Base-by-base conservation (phyloP, 2,113 vertebrate genomes). In the Sinocyclocheilus maitianheensis region DNA sequence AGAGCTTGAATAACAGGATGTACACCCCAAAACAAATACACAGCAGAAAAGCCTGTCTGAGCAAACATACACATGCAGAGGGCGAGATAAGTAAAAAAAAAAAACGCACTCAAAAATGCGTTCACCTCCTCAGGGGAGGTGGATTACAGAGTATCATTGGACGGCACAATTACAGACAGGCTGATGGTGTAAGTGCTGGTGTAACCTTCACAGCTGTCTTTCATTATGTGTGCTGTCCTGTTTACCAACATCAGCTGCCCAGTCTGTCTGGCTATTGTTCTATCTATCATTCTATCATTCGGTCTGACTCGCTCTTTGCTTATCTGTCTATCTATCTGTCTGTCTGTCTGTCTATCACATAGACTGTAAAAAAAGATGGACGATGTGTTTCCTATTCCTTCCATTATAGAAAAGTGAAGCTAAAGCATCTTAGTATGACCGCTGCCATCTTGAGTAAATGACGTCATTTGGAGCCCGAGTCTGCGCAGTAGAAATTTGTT, bases 1-100 rank as follows among this genome's bases (percentile, higher is more conserved):
- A 69, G 58, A 78, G 62, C 62, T 69, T 79, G 13, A 79, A 78
- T 85, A 85, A 85, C 84, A 85, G 76, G 62, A 85, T n/a, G 18
- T 37, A 11, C 55, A 84, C 30, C 60, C 46, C 81, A 34, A 71
- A 26, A 85, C 48, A 72, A 67, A 85, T 55, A 85, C 63, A 71
- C 77, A 85, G 11, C 65, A 51, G 22, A 82, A 53, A 18, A 85
- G 18, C 62, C 76, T 40, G 43, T 40, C 22, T 43, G 24, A 37
- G 26, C 26, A 77, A 46, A 72, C 55, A 60, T 37, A 62, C 55
- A 84, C 82, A 37, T 46, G 6, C n/a, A 63, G 37, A 63, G 55
- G 51, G 40, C 3, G n/a, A 48, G 34, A 60, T 5, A 18, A 58
- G 69, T 40, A 87, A 34, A 88, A 85, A 87, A 34, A 88, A 85